Evolutionary conservation across 2,888 invertebrate species (phyloP).

Genomic region (Phrixothrix hirtus): DNA sequence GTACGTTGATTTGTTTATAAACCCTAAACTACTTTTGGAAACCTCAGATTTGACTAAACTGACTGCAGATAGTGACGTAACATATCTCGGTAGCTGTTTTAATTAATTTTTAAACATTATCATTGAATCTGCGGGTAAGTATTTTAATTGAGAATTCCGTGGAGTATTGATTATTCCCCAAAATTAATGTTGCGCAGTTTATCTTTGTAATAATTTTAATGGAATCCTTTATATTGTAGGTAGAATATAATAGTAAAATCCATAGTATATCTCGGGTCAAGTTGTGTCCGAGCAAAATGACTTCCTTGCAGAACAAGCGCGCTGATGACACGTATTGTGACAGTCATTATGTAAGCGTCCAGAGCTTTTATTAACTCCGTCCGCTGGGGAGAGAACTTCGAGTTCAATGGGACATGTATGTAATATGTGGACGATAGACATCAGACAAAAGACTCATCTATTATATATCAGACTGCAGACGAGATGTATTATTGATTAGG

Average conservation of each 20-base stretch:
- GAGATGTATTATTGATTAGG: conserved; percentile 27
- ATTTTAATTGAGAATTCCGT: no score
- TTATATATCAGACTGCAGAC: conserved; percentile 15
- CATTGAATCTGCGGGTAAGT: no score
- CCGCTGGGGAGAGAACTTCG: conserved; percentile 36
- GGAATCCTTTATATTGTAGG: not conserved
- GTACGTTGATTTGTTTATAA: no score
- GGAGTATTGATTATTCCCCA: no score
- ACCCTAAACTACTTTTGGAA: no score
- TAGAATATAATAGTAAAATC: conserved; percentile 5
- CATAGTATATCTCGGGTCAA: conserved; percentile 30
- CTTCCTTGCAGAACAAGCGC: conserved; percentile 55
- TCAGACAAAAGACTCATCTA: conserved; percentile 27
- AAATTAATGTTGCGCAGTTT: no score
- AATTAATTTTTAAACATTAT: no score
- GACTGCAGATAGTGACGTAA: no score
- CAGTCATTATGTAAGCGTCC: conserved; percentile 55
- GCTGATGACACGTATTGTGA: conserved; percentile 55
- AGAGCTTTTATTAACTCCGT: conserved; percentile 49
- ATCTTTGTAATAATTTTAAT: not conserved
- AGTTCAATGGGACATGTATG: conserved; percentile 39
- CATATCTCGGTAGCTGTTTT: no score
- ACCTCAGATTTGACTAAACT: no score
- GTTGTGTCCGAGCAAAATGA: conserved; percentile 51
- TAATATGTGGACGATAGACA: conserved; percentile 27